Conservation (phyloP, 2,113 vertebrate species). For the Clarias macrocephalus region DNA sequence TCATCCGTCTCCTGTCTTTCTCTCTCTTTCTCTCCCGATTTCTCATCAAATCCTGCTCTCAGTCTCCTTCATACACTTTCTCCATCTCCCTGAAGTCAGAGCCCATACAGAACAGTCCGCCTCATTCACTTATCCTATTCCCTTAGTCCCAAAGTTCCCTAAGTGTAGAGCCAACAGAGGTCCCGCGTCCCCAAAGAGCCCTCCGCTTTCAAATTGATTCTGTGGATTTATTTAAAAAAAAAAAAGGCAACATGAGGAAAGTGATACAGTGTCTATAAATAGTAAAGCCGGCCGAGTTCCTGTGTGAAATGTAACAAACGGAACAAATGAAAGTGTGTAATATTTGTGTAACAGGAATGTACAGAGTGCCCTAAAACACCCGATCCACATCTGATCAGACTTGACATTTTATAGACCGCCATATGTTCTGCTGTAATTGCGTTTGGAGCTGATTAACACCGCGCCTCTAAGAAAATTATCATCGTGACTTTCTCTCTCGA, state of each 20-base stretch:
- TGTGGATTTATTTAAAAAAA: not conserved
- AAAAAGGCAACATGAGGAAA: not conserved
- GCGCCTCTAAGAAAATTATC: not conserved
- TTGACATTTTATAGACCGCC: not conserved
- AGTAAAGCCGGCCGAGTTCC: not conserved
- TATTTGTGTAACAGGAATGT: not conserved
- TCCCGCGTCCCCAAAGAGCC: conserved; percentile 6
- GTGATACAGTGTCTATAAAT: not conserved
- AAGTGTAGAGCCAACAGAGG: conserved; percentile 15
- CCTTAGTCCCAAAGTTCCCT: conserved; percentile 20
- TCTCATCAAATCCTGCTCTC: conserved; percentile 37
- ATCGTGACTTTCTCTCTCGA: too few species aligned
- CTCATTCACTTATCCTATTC: conserved; percentile 26
- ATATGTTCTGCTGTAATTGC: not conserved
- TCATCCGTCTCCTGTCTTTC: conserved; percentile 33
- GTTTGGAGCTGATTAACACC: not conserved
- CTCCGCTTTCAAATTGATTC: conserved; percentile 8
- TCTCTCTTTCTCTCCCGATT: conserved; percentile 47
- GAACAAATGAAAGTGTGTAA: not conserved
- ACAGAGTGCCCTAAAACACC: not conserved
- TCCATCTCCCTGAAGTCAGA: conserved; percentile 23
- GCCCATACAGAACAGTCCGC: conserved; percentile 19
- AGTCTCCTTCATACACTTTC: conserved; percentile 25
- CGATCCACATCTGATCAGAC: not conserved
- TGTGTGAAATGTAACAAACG: not conserved